These are phyloP conservation scores for Suricata suricatta DNA, from an alignment of 2,113 vertebrate genomes.

Conservation along the genomic window DNA sequence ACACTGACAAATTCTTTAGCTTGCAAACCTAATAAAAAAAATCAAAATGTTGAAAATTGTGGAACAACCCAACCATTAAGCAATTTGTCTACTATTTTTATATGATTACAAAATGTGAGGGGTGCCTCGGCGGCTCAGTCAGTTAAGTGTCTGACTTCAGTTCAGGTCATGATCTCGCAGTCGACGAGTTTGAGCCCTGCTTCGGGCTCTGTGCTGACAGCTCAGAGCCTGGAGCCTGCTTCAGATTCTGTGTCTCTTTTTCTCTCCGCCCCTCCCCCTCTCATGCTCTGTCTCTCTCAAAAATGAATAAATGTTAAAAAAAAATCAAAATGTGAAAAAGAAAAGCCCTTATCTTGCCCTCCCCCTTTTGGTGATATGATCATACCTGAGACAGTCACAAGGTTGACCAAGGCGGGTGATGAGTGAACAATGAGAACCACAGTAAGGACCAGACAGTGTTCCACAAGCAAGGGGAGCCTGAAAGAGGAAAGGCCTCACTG, in stretches of 20 bases:
- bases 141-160: too few relatives aligned
- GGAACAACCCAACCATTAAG: constrained; percentile 88
- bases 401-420: constrained; percentile 67
- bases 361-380: constrained; percentile 84
- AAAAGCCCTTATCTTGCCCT: constrained; percentile 58
- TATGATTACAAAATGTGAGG: constrained; percentile 87
- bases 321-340: constrained; percentile 35
- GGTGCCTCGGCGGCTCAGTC: too few relatives aligned
- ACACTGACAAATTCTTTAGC: constrained; percentile 82
- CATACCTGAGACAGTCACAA: constrained; percentile 85
- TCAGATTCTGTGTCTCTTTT: too few relatives aligned
- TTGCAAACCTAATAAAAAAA: constrained; percentile 83
- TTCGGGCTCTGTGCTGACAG: too few relatives aligned
- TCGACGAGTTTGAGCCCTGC: too few relatives aligned
- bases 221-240: too few relatives aligned
- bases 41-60: constrained; percentile 88
- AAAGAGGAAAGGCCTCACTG: neutral
- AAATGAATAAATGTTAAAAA: too few relatives aligned
- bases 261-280: too few relatives aligned
- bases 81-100: constrained; percentile 88
- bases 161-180: too few relatives aligned
- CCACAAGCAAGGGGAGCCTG: constrained; percentile 55
- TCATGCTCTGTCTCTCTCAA: too few relatives aligned
- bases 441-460: constrained; percentile 58
- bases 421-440: constrained; percentile 22